Evolutionary conservation across 2,888 invertebrate genomes (phyloP).

Genomic region (Litoditis marina): DNA sequence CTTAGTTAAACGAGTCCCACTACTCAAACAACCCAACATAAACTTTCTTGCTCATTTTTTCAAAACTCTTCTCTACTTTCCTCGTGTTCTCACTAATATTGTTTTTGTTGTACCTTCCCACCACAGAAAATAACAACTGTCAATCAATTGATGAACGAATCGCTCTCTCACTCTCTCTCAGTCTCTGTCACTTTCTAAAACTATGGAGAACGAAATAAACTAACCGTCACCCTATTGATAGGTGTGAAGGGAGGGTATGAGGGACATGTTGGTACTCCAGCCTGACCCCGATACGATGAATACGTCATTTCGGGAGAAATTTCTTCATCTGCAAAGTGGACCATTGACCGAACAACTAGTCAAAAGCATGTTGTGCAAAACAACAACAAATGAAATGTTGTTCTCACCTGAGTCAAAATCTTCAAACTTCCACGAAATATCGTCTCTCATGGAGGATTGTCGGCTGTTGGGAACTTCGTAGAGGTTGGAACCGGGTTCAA

Average conservation of each 20-base stretch:
- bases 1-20: too few relatives aligned
- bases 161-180: background rate
- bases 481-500: constrained; percentile 9
- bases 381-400: background rate
- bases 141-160: too few relatives aligned
- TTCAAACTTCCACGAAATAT: constrained; percentile 27
- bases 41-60: too few relatives aligned
- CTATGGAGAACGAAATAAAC: background rate
- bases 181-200: background rate
- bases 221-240: constrained; percentile 44
- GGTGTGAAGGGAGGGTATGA: constrained; percentile 38
- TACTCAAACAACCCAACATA: too few relatives aligned
- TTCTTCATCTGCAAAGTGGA: constrained; percentile 32
- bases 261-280: constrained; percentile 43
- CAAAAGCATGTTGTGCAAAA: too few relatives aligned
- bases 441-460: constrained; percentile 11
- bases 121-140: too few relatives aligned
- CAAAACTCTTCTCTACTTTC: too few relatives aligned
- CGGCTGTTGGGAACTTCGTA: constrained; percentile 15
- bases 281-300: constrained; percentile 25
- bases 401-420: constrained; percentile 24
- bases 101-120: too few relatives aligned
- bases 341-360: too few relatives aligned
- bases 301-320: constrained; percentile 16
- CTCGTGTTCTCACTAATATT: too few relatives aligned